Percentiles rank a stretch among this genome's conserved stretches.
phyloP scores from a whole-genome alignment of 2,888 invertebrate genomes.

The Tetheella fluctuosa region DNA sequence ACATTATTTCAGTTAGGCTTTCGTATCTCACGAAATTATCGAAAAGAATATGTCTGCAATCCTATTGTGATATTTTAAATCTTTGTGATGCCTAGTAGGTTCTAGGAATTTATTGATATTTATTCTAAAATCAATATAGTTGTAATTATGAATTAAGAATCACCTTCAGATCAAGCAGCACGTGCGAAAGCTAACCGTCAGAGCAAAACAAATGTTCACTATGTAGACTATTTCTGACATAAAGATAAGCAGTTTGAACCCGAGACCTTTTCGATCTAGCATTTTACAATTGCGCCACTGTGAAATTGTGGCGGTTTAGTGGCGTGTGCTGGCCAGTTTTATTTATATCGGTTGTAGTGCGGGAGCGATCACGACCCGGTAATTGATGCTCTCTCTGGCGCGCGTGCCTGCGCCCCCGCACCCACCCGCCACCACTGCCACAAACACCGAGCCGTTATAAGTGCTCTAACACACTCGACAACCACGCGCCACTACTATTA shows the following conservation, averaged over 20 bases:
- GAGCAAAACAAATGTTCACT: conserved; percentile 49
- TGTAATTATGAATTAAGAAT: conserved; percentile 46
- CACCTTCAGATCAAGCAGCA: conserved; percentile 47
- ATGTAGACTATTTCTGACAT: conserved; percentile 68
- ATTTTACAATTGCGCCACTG: conserved; percentile 80
- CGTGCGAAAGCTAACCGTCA: conserved; percentile 62
- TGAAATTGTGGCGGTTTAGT: conserved; percentile 66
- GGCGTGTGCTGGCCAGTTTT: conserved; percentile 72
- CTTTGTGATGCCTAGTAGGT: too few species aligned
- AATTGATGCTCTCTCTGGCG: conserved; percentile 76
- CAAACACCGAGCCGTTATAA: conserved; percentile 45
- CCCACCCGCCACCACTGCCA: conserved; percentile 38
- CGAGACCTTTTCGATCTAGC: conserved; percentile 77
- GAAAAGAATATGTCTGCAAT: too few species aligned
- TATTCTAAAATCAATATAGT: conserved; percentile 30
- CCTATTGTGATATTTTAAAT: too few species aligned
- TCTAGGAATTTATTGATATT: too few species aligned
- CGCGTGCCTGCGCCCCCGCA: conserved; percentile 60
- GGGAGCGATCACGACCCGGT: conserved; percentile 81
- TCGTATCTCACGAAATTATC: too few species aligned
- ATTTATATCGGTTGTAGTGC: conserved; percentile 80
- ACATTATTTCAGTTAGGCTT: too few species aligned
- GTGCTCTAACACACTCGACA: conserved; percentile 53
- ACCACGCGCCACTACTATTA: conserved; percentile 50
- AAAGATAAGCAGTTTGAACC: conserved; percentile 75